Conservation (phyloP, 1,140 invertebrate species). For the Drosophila santomea region DNA sequence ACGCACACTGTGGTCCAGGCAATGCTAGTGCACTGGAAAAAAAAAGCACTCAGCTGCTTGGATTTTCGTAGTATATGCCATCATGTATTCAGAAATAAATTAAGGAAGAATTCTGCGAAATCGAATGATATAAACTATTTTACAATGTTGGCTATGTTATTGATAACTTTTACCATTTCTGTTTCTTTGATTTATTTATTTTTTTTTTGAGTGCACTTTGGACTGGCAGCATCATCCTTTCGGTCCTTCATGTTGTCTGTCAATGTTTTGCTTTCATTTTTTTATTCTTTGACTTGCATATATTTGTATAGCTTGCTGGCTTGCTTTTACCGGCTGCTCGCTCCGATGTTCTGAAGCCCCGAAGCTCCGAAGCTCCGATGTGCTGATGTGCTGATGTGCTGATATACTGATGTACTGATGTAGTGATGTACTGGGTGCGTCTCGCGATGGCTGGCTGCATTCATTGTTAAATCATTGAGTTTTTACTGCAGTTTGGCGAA, state of each 20-base stretch:
- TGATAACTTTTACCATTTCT: background rate
- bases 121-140: background rate
- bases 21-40: background rate
- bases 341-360: slow-evolving; percentile 22
- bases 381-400: slow-evolving; percentile 20
- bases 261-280: slow-evolving; percentile 80
- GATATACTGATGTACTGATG: slow-evolving; percentile 22
- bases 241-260: slow-evolving; percentile 69
- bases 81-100: no score
- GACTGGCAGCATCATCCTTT: slow-evolving; percentile 38
- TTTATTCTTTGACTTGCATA: slow-evolving; percentile 54
- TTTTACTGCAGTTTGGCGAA: slow-evolving; percentile 80
- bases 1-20: slow-evolving; percentile 23
- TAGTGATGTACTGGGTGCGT: slow-evolving; percentile 30
- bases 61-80: background rate
- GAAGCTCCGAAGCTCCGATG: slow-evolving; percentile 24
- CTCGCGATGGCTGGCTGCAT: slow-evolving; percentile 59
- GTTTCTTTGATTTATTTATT: no score
- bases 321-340: slow-evolving; percentile 21
- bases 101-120: no score
- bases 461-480: slow-evolving; percentile 83
- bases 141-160: no score
- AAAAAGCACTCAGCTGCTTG: background rate
- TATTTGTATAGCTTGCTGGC: slow-evolving; percentile 70
- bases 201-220: slow-evolving; percentile 2